Evolutionary conservation across 1,140 invertebrate species (phyloP).

Genomic region (Brachionus calyciflorus): DNA sequence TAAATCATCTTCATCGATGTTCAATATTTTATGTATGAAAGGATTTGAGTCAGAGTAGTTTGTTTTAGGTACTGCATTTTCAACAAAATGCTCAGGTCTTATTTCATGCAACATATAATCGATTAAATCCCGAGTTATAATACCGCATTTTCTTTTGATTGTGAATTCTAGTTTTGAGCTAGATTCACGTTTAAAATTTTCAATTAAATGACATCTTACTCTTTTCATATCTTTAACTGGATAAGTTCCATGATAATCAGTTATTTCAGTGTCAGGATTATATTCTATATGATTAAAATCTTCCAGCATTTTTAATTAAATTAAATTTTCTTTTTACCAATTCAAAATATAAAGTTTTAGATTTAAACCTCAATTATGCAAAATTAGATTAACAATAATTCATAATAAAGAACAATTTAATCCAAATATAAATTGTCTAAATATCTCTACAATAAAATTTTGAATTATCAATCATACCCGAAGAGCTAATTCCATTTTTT

Average conservation of each 20-base stretch:
- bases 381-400: too few relatives aligned
- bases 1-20: constrained; percentile 27
- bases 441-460: too few relatives aligned
- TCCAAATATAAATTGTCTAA: too few relatives aligned
- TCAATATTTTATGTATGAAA: background rate
- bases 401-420: too few relatives aligned
- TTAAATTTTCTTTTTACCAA: too few relatives aligned
- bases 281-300: background rate
- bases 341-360: too few relatives aligned
- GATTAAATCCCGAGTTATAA: background rate
- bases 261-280: background rate
- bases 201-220: background rate
- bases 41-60: background rate
- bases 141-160: constrained; percentile 30
- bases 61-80: background rate
- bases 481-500: too few relatives aligned
- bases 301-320: background rate
- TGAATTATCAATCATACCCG: too few relatives aligned
- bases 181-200: background rate
- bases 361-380: too few relatives aligned
- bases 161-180: background rate
- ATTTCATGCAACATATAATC: background rate
- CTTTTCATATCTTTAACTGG: background rate
- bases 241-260: background rate
- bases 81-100: constrained; percentile 17